Base-by-base conservation (phyloP, 2,888 invertebrate species). In the Gisinianus flammeolus region DNA sequence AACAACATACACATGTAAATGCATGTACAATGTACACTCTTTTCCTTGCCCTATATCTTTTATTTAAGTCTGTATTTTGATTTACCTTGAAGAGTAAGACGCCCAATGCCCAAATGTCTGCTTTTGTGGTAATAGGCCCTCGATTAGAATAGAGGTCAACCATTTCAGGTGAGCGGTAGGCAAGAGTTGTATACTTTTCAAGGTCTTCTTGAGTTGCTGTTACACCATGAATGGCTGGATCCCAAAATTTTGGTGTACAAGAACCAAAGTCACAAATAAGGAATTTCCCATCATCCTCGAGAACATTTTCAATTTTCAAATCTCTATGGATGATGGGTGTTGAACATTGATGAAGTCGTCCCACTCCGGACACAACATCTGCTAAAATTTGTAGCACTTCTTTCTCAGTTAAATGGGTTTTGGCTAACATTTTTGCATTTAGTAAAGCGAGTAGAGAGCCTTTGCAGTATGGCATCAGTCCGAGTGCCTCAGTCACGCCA, bases 211-310 rank as follows among this genome's bases (percentile, higher is more conserved):
- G 93, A n/a, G 94, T 92, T 26, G 88, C 86, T 26, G 91, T 88
- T 12, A 91, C 91, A 70, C 93, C 92, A 85, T 92, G 91, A 80
- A 90, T 89, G 78, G 88, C 88, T 0, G 92, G 91, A 88, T 92
- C 92, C 80, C 93, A 88, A 82, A 91, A 88, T 86, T 93, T 91
- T 44, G 93, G 93, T n/a, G 96, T 96, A 22, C 96, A 94, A 83
- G 95, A 95, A 64, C 96, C 96, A 89, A 96, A 97, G 89, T 96
- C 96, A 89, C 96, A 97, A 64, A 96, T 89, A 68, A 97, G 93
- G 87, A 93, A 95, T 87, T 92, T 91, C 62, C 94, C 94, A 26
- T 82, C 84, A 4, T 80, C 79, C 66, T 80, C 77, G 22, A 84
- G 78, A 3, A 84, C 79, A 75, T 84, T 84, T 67, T 84, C 84